Percentiles rank a stretch among this genome's conserved stretches.
Evolutionary conservation across 2,888 invertebrate genomes (phyloP).

Genomic region (Julus scanicus): DNA sequence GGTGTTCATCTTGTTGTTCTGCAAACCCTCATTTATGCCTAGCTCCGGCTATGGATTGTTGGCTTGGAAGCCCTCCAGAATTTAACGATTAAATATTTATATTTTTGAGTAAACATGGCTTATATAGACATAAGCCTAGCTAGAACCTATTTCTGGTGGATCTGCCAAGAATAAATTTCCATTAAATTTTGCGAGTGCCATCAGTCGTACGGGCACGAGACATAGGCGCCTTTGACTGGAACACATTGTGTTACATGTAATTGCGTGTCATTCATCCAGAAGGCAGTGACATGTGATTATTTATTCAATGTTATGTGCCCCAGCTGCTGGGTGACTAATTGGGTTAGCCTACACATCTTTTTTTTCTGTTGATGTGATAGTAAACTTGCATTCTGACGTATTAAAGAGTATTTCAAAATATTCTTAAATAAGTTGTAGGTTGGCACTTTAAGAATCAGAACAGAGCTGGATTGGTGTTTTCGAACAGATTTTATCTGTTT

Average conservation of each 20-base stretch:
- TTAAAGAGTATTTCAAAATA: too few species aligned
- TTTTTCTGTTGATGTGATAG: too few species aligned
- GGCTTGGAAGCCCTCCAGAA: neutral
- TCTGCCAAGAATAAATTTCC: neutral
- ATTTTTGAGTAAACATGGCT: neutral
- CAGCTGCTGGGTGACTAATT: neutral
- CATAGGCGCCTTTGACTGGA: neutral
- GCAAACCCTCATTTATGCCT: neutral
- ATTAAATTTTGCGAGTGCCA: neutral
- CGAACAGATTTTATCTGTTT: neutral
- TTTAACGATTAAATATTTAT: constrained; percentile 23
- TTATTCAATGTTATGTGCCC: neutral
- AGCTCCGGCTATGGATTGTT: neutral
- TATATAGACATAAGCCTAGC: constrained; percentile 17
- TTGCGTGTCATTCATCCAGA: neutral
- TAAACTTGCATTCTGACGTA: too few species aligned
- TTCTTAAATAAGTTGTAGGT: too few species aligned
- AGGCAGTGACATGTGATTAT: neutral
- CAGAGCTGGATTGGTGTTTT: too few species aligned
- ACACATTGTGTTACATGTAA: neutral
- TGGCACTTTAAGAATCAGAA: too few species aligned
- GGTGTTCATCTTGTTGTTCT: neutral
- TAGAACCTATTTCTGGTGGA: neutral
- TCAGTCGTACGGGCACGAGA: neutral
- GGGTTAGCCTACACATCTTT: neutral